Conservation (phyloP, 2,797 vertebrate species). For the Pempheris klunzingeri region DNA sequence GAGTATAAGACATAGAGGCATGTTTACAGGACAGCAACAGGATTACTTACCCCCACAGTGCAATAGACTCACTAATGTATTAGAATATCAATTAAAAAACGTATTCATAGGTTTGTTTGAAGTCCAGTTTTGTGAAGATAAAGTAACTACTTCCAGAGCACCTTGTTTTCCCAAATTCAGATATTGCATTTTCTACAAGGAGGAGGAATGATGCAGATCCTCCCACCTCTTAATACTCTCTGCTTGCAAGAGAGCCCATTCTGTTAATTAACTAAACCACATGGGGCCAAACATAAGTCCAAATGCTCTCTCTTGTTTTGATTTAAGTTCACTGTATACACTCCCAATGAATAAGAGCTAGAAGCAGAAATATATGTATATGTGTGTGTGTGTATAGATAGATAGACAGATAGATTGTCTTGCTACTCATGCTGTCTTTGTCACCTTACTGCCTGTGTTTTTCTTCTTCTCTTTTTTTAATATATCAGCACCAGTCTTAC, state of each 20-base stretch:
- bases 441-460: constrained; percentile 1
- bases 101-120: constrained; percentile 31
- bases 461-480: constrained; percentile 21
- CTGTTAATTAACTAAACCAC: constrained; percentile 78
- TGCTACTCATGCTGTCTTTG: constrained; percentile 11
- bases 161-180: constrained; percentile 49
- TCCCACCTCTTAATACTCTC: constrained; percentile 65
- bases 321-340: constrained; percentile 72
- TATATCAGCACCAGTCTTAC: constrained; percentile 6
- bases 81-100: constrained; percentile 32
- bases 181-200: constrained; percentile 40
- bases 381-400: too few species aligned
- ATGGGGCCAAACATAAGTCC: constrained; percentile 75
- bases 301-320: constrained; percentile 71
- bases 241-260: constrained; percentile 65
- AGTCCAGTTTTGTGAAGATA: constrained; percentile 39
- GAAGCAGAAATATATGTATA: constrained; percentile 31
- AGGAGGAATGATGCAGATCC: constrained; percentile 55
- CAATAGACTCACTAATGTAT: constrained; percentile 30
- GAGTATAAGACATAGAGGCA: constrained; percentile 36
- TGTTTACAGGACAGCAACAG: constrained; percentile 65
- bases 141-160: constrained; percentile 40
- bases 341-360: constrained; percentile 62
- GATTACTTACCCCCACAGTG: constrained; percentile 53
- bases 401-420: too few species aligned